Evolutionary conservation across 2,113 vertebrate species (phyloP).

Genomic region (Cheirogaleus medius): DNA sequence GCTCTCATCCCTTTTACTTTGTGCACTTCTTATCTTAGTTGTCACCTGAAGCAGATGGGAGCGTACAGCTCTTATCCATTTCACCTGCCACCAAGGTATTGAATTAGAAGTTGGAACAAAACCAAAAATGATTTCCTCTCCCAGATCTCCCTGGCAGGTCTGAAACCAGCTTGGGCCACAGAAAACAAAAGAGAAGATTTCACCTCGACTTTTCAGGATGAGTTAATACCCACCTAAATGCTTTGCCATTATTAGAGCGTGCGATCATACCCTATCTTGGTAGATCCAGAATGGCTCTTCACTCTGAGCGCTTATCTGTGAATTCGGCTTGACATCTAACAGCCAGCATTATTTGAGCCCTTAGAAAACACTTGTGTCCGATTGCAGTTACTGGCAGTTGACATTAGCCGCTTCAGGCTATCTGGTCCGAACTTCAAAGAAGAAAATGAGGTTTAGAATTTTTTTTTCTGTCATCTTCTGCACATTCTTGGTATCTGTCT

Average conservation of each 20-base stretch:
- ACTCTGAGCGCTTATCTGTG: not conserved
- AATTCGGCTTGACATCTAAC: not conserved
- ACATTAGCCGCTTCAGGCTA: not conserved
- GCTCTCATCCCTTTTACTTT: slow-evolving; percentile 39
- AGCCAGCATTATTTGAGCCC: not conserved
- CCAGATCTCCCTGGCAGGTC: slow-evolving; percentile 25
- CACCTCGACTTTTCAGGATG: slow-evolving; percentile 15
- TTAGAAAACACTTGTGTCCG: slow-evolving; percentile 5
- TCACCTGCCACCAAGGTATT: slow-evolving; percentile 49
- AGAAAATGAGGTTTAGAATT: not conserved
- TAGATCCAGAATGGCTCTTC: not conserved
- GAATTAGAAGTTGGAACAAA: slow-evolving; percentile 69
- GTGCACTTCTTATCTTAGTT: slow-evolving; percentile 50
- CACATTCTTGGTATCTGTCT: not conserved
- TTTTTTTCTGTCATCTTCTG: not conserved
- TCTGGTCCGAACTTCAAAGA: not conserved
- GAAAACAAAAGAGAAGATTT: slow-evolving; percentile 54
- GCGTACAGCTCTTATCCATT: slow-evolving; percentile 49
- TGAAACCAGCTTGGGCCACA: not conserved
- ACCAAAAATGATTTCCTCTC: slow-evolving; percentile 60
- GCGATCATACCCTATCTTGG: not conserved
- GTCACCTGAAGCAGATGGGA: slow-evolving; percentile 66
- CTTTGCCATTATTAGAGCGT: not conserved
- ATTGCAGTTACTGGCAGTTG: not conserved
- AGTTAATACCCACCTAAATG: slow-evolving; percentile 53